Evolutionary conservation across 1,140 invertebrate genomes (phyloP).

Genomic region (Halictus rubicundus): DNA sequence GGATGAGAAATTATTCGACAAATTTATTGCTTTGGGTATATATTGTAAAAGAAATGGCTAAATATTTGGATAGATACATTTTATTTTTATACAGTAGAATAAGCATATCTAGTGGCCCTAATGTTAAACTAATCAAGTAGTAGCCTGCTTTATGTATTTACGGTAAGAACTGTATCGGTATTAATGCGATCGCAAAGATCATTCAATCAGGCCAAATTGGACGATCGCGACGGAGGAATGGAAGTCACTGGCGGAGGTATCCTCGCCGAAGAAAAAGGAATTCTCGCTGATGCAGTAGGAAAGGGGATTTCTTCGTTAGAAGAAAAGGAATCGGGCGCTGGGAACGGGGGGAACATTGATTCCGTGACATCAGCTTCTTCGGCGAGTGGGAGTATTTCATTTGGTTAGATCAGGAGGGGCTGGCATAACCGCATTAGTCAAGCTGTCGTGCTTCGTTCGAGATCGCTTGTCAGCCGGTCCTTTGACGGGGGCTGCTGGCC

Average conservation of each 20-base stretch:
- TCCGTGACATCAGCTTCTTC: constrained; percentile 49
- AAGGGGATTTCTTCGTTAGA: constrained; percentile 42
- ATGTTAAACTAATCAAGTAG: no score
- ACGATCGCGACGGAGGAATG: background rate
- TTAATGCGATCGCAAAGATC: background rate
- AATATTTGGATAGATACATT: no score
- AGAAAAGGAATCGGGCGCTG: background rate
- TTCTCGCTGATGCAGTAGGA: constrained; percentile 39
- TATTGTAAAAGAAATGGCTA: no score
- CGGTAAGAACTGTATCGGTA: no score
- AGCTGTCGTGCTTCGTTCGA: constrained; percentile 57
- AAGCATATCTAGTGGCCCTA: no score
- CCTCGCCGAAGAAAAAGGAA: background rate
- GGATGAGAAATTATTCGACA: no score
- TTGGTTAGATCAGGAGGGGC: constrained; percentile 43
- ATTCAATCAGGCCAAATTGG: background rate
- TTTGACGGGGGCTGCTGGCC: constrained; percentile 48
- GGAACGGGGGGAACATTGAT: constrained; percentile 28
- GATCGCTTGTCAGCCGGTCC: constrained; percentile 46
- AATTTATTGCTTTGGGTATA: no score
- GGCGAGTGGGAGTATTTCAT: constrained; percentile 40
- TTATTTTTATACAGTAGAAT: no score
- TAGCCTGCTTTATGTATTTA: no score
- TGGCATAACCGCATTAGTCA: constrained; percentile 56
- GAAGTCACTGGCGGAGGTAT: background rate